Conservation (phyloP, 2,888 invertebrate genomes). For the Cataglyphis altisquamis region DNA sequence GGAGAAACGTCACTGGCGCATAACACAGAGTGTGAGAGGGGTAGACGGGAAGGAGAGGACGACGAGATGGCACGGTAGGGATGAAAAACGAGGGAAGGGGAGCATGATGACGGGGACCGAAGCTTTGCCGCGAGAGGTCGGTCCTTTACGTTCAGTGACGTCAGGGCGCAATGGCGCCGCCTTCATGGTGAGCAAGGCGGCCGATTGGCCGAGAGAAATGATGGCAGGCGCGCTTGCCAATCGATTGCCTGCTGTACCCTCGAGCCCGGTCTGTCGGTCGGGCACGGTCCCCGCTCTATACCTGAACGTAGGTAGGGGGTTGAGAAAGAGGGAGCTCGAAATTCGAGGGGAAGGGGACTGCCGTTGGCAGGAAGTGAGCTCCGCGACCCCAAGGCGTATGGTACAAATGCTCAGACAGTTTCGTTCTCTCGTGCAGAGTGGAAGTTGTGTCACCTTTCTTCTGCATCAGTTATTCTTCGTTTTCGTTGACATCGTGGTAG, state of each 20-base stretch:
- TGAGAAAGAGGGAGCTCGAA: conserved; percentile 63
- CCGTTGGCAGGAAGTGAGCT: conserved; percentile 81
- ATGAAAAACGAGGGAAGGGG: conserved; percentile 14
- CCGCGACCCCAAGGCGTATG: conserved; percentile 76
- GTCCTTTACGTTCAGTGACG: conserved; percentile 76
- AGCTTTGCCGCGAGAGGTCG: conserved; percentile 80
- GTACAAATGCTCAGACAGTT: conserved; percentile 82
- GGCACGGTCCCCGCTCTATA: conserved; percentile 71
- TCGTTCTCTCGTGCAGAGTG: conserved; percentile 81
- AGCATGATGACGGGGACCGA: conserved; percentile 42
- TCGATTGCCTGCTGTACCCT: conserved; percentile 82
- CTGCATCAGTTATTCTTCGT: conserved; percentile 41
- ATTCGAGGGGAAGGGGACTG: conserved; percentile 69
- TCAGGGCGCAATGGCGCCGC: conserved; percentile 78
- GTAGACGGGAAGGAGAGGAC: conserved; percentile 28
- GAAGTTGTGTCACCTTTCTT: conserved; percentile 85
- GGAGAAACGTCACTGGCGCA: conserved; percentile 44
- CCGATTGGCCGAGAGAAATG: conserved; percentile 83
- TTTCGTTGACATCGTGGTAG: conserved; percentile 28
- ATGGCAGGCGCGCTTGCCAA: conserved; percentile 85
- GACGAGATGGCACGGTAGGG: conserved; percentile 38
- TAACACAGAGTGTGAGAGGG: conserved; percentile 2
- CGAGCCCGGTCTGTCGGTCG: conserved; percentile 70
- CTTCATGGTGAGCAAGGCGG: conserved; percentile 67
- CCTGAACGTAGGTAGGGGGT: conserved; percentile 58